These are phyloP conservation scores for Callithrix jacchus DNA, from an alignment of 2,113 vertebrate genomes.

Conservation along the genomic window DNA sequence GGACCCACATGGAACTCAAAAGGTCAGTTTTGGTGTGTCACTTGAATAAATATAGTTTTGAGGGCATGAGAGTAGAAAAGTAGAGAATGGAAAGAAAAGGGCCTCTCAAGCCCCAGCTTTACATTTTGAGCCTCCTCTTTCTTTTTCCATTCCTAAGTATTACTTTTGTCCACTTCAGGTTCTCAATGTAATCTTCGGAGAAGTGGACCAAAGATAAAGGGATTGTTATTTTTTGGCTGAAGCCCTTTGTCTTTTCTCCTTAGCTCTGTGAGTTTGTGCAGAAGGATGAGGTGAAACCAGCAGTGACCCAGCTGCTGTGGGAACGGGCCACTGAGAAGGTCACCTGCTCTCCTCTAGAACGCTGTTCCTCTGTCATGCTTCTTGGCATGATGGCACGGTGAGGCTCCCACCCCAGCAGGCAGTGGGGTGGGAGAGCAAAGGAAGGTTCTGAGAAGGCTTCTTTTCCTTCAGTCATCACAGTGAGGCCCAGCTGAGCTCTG, in stretches of 20 bases:
- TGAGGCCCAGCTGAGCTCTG: background rate
- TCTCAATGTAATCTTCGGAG: background rate
- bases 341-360: conserved; percentile 85
- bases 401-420: conserved; percentile 41
- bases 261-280: conserved; percentile 95
- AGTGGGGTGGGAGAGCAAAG: background rate
- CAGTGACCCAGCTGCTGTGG: conserved; percentile 94
- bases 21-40: background rate
- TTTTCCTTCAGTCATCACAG: background rate
- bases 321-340: conserved; percentile 90
- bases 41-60: background rate
- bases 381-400: conserved; percentile 96
- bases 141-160: background rate
- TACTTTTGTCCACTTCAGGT: background rate
- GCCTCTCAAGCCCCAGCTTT: background rate
- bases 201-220: background rate
- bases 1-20: background rate
- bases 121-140: background rate
- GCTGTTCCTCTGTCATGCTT: conserved; percentile 90
- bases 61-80: background rate
- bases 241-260: conserved; percentile 40
- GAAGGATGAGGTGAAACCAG: conserved; percentile 88
- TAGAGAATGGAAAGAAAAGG: background rate
- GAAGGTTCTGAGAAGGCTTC: background rate
- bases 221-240: background rate